Conservation (phyloP, 2,888 invertebrate genomes). For the Tenthredo scrophulariae region DNA sequence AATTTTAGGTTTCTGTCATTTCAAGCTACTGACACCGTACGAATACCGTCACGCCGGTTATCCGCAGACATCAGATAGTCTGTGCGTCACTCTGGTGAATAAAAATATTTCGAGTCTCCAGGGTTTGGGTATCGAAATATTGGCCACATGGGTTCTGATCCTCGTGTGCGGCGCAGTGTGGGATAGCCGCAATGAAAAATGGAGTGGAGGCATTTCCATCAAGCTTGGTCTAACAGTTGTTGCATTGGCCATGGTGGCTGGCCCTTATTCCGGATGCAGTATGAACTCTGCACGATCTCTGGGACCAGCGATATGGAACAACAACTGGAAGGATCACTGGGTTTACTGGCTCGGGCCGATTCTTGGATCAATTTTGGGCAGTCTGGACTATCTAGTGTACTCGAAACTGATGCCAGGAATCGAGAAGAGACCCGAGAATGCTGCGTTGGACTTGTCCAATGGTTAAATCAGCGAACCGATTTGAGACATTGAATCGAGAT, state of each 20-base stretch:
- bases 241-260: conserved; percentile 73
- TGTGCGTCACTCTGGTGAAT: conserved; percentile 74
- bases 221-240: conserved; percentile 77
- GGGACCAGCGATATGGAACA: conserved; percentile 76
- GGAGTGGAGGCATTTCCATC: conserved; percentile 58
- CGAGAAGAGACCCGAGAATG: not conserved
- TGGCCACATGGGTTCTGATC: conserved; percentile 75
- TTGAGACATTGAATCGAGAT: not conserved
- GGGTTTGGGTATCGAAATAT: conserved; percentile 74
- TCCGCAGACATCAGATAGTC: conserved; percentile 56
- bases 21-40: conserved; percentile 72
- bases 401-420: not conserved
- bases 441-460: not conserved
- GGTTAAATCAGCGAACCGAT: not conserved
- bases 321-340: conserved; percentile 74
- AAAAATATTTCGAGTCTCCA: conserved; percentile 67
- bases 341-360: conserved; percentile 76
- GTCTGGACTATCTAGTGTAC: not conserved
- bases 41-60: conserved; percentile 58
- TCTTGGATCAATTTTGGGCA: conserved; percentile 65
- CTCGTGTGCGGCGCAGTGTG: conserved; percentile 76
- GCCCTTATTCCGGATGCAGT: conserved; percentile 83
- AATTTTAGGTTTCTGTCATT: not conserved
- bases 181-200: conserved; percentile 74
- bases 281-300: conserved; percentile 85